Percentiles rank a stretch among this genome's conserved stretches.
Conservation (phyloP, 2,888 invertebrate genomes). For the Pseudanteris insignis region DNA sequence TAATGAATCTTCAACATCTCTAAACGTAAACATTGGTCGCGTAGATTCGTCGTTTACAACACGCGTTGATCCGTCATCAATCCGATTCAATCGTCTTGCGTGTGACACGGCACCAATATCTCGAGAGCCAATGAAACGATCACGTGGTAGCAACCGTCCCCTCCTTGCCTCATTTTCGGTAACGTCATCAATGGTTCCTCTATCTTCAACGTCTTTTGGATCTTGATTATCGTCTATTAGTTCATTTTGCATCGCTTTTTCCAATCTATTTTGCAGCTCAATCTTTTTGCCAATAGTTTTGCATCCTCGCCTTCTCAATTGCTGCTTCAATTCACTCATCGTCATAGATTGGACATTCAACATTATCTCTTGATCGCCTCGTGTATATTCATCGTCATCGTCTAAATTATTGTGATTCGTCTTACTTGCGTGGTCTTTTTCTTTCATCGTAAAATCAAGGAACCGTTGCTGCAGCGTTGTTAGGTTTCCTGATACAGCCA, state of each 20-base stretch:
- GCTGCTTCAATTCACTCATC: conserved; percentile 1
- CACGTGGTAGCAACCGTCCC: not conserved
- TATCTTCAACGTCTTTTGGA: not conserved
- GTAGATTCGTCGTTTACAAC: no score
- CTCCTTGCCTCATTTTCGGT: not conserved
- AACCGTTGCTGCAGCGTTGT: not conserved
- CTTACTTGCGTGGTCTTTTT: not conserved
- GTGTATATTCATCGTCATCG: not conserved
- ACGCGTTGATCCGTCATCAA: no score
- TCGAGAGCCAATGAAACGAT: conserved; percentile 5
- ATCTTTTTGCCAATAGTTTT: not conserved
- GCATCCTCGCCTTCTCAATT: not conserved
- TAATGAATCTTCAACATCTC: no score
- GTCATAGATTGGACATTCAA: conserved; percentile 4
- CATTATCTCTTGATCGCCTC: not conserved
- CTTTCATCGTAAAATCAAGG: not conserved
- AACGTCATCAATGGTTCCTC: conserved; percentile 1
- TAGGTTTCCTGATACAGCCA: conserved; percentile 1
- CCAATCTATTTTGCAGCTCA: conserved; percentile 5
- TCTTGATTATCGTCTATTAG: not conserved
- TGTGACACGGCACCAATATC: not conserved
- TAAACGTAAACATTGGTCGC: no score
- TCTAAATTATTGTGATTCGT: not conserved
- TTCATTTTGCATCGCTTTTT: conserved; percentile 1
- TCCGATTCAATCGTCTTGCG: not conserved